Conservation (phyloP, 1,140 invertebrate genomes). For the Tetragonula clypearis region DNA sequence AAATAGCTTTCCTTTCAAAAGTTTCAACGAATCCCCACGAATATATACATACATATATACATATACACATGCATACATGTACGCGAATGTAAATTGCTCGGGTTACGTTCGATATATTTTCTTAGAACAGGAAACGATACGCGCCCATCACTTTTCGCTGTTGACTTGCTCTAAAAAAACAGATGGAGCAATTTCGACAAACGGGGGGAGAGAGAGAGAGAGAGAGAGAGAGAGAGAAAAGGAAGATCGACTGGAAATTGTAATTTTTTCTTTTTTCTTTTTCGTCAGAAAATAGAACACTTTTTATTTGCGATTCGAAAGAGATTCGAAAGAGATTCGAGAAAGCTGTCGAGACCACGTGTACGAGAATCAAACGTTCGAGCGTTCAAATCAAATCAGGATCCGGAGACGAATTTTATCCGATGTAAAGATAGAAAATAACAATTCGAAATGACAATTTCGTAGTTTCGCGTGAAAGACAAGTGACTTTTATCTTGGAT, state of each 20-base stretch:
- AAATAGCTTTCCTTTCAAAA: constrained; percentile 53
- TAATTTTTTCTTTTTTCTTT: neutral
- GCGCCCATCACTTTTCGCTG: constrained; percentile 8
- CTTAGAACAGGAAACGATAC: constrained; percentile 41
- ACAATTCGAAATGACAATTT: too few species aligned
- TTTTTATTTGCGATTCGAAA: neutral
- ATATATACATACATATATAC: neutral
- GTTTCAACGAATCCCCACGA: neutral
- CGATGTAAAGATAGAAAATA: too few species aligned
- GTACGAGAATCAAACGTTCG: neutral
- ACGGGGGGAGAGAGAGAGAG: neutral
- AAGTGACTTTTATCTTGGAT: too few species aligned
- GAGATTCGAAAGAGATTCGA: neutral
- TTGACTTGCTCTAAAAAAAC: constrained; percentile 19
- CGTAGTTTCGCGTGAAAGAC: too few species aligned
- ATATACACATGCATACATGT: too few species aligned
- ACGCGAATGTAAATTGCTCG: constrained; percentile 35
- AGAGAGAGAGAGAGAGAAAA: too few species aligned
- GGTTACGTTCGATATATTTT: constrained; percentile 32
- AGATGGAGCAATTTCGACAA: neutral
- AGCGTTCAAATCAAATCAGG: too few species aligned
- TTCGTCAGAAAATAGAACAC: neutral
- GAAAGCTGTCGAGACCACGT: neutral
- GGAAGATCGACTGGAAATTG: neutral
- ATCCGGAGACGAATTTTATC: too few species aligned